A percentile compares a stretch with the other conserved stretches of the same genome.
phyloP scores from a whole-genome alignment of 2,888 invertebrate genomes.

The Argyra leucocephala region DNA sequence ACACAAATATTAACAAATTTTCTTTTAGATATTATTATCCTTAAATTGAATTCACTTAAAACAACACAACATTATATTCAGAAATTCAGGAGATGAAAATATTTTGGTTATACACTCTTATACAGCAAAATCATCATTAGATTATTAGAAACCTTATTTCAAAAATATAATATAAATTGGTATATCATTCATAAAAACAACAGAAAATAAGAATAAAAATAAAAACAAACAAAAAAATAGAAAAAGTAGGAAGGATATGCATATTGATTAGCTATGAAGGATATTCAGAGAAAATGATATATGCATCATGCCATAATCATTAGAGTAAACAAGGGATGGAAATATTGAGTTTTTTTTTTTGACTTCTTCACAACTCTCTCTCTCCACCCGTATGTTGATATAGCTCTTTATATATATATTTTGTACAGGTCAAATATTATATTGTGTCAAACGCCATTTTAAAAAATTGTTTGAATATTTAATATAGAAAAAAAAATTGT shows the following conservation, averaged over 20 bases:
- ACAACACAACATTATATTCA: background rate
- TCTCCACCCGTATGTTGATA: no score
- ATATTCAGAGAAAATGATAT: background rate
- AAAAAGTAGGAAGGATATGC: background rate
- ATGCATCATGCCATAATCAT: slow-evolving; percentile 1
- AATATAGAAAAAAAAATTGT: no score
- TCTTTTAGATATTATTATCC: background rate
- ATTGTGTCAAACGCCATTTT: no score
- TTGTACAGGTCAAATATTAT: no score
- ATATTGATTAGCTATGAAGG: slow-evolving; percentile 1
- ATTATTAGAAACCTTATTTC: no score
- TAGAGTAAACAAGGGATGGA: background rate
- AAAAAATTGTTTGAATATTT: no score
- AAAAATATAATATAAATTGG: no score
- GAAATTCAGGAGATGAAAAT: background rate
- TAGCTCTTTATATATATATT: no score
- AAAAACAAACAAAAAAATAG: background rate
- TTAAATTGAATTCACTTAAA: background rate
- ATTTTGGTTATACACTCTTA: background rate
- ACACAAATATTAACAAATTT: background rate
- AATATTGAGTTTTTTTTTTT: background rate
- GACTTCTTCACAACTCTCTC: no score
- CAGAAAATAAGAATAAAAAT: no score
- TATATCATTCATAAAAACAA: background rate
- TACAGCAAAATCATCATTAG: background rate